A percentile compares a stretch with the other conserved stretches of the same genome.
These are phyloP conservation scores for Myotis findleyi DNA, from an alignment of 2,797 vertebrate genomes.

Conservation along the genomic window DNA sequence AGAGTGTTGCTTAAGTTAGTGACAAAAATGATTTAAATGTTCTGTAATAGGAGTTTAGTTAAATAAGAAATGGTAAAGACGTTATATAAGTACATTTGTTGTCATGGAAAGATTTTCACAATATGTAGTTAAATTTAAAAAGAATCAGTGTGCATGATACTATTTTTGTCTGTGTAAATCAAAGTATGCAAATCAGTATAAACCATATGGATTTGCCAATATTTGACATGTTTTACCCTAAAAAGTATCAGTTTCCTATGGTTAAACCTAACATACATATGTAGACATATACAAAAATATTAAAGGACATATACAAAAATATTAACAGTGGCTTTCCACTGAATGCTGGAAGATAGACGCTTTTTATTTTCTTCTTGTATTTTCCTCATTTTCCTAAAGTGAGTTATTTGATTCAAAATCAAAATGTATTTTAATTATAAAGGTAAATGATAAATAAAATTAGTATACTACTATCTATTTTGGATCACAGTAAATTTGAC, in stretches of 20 bases:
- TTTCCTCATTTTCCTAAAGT: constrained; percentile 59
- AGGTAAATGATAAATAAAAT: not conserved
- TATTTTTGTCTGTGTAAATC: not conserved
- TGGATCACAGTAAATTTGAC: constrained; percentile 22
- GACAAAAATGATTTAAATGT: constrained; percentile 30
- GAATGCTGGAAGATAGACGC: not conserved
- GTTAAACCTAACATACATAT: not conserved
- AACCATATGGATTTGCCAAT: not conserved
- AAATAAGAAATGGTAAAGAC: not conserved
- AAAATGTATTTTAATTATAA: constrained; percentile 56
- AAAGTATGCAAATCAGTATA: not conserved
- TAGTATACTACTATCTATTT: not conserved
- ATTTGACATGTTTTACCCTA: constrained; percentile 29
- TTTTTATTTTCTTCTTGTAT: not conserved
- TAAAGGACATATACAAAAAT: constrained; percentile 51
- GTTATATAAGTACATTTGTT: not conserved
- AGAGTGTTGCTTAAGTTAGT: not conserved
- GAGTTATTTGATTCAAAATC: not conserved
- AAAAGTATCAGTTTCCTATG: constrained; percentile 22
- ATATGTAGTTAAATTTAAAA: not conserved
- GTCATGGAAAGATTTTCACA: not conserved
- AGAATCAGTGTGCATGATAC: not conserved
- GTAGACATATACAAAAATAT: not conserved
- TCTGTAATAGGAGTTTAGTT: not conserved
- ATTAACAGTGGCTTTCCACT: not conserved